phyloP scores from a whole-genome alignment of 1,140 invertebrate species.

The Drosophila hydei region DNA sequence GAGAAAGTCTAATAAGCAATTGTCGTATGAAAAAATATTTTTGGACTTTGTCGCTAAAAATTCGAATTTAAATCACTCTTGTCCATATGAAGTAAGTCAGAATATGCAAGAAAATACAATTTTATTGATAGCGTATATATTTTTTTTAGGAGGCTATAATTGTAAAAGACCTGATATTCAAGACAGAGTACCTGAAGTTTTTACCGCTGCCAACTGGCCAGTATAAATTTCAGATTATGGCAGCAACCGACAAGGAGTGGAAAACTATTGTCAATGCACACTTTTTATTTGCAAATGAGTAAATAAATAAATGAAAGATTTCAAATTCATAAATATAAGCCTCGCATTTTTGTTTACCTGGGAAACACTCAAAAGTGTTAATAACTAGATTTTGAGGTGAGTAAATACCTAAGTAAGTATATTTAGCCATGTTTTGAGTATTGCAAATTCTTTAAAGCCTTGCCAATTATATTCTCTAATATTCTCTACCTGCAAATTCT shows the following conservation, averaged over 20 bases:
- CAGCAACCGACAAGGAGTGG: constrained; percentile 35
- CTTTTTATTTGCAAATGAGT: background rate
- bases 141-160: constrained; percentile 5
- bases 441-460: too few relatives aligned
- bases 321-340: too few relatives aligned
- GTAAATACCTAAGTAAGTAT: too few relatives aligned
- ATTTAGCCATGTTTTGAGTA: too few relatives aligned
- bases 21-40: constrained; percentile 13
- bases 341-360: too few relatives aligned
- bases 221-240: constrained; percentile 43
- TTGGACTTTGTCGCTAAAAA: background rate
- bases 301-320: background rate
- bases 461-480: too few relatives aligned
- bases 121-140: too few relatives aligned
- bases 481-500: too few relatives aligned
- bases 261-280: constrained; percentile 6
- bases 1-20: background rate
- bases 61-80: constrained; percentile 29
- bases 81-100: constrained; percentile 17
- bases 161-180: constrained; percentile 20
- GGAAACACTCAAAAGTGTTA: too few relatives aligned
- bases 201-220: constrained; percentile 38
- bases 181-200: constrained; percentile 1
- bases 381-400: too few relatives aligned
- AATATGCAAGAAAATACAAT: too few relatives aligned